Evolutionary conservation across 2,888 invertebrate genomes (phyloP), one percentile per base, ranked within the genome.

Genomic region (Elgonia sp.): DNA sequence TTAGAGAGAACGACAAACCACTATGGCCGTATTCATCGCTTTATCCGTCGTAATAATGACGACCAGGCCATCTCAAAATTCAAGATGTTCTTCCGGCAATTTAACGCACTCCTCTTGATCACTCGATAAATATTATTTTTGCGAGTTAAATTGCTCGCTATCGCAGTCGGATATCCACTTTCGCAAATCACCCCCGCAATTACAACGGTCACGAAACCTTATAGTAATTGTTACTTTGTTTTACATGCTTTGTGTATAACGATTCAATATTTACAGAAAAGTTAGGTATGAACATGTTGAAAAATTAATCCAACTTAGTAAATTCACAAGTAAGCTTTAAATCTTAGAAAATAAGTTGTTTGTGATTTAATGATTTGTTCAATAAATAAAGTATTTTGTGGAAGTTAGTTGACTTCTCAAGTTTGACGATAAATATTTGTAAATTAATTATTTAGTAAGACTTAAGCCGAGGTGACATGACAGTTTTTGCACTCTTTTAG

Each of bases 1-100:
- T 92, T 92, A 92, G 91, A 83, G 86, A 86, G 79, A 87, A 92
- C 89, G 80, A 86, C 87, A 89, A 84, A 89, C 89, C 89, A 67
- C 90, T 89, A 90, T 90, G 88, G 90, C 90, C 79, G 89, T 89
- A 67, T 84, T 75, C 75, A 72, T 72, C 67, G 86, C 84, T 80
- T 87, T 79, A 87, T 87, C 69, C 69, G 50, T 73, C 73, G 63
- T 81, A 85, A 80, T 88, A 85, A 88, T 86, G 87, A 88, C 70
- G 82, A 55, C 57, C 69, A 65, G 85, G 69, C 80, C 21, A 55
- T 70, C 40, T 73, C 72, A 73, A 69, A 65, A 60, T 67, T 39
- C 67, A 20, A 46, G 46, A 70, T 70, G 50, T 76, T 67, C 39
- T 79, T 79, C 55, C 72, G 42, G 39, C 84, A 76, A 76, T 76